These are phyloP conservation scores for Hirudinaria manillensis DNA, from an alignment of 2,888 invertebrate genomes.

Conservation along the genomic window DNA sequence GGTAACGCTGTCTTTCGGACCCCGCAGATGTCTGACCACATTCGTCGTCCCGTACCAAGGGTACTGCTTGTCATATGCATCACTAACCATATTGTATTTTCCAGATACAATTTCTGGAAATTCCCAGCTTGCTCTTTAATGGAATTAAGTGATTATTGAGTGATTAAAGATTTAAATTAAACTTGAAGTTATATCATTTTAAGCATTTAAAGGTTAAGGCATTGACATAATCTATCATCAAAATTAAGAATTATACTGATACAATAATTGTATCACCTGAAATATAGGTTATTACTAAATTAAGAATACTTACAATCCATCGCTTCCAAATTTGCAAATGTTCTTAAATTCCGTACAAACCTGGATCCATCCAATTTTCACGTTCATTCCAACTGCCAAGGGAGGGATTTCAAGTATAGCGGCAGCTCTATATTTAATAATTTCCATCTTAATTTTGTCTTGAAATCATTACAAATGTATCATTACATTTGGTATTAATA, in stretches of 20 bases:
- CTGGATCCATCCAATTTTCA: slow-evolving; percentile 55
- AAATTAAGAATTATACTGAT: too few relatives aligned
- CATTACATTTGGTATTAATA: too few relatives aligned
- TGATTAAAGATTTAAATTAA: not conserved
- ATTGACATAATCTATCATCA: too few relatives aligned
- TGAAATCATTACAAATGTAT: too few relatives aligned
- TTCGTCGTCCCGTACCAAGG: slow-evolving; percentile 53
- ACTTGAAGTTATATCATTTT: not conserved
- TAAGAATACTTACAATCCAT: slow-evolving; percentile 50
- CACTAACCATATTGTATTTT: slow-evolving; percentile 52
- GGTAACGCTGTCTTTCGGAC: slow-evolving; percentile 47
- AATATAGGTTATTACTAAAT: not conserved
- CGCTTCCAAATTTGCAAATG: slow-evolving; percentile 51
- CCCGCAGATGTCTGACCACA: slow-evolving; percentile 50
- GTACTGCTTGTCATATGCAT: slow-evolving; percentile 54
- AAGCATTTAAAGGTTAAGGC: not conserved
- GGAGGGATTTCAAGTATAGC: slow-evolving; percentile 51
- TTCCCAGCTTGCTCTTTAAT: slow-evolving; percentile 53
- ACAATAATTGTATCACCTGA: too few relatives aligned
- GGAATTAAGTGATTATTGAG: slow-evolving; percentile 20
- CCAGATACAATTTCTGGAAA: slow-evolving; percentile 53
- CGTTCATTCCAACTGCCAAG: slow-evolving; percentile 45
- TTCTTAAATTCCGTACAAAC: slow-evolving; percentile 54
- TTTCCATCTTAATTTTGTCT: too few relatives aligned
- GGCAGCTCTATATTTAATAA: slow-evolving; percentile 44